These are phyloP conservation scores for Pardalotus punctatus DNA, from an alignment of 2,113 vertebrate genomes.

Conservation along the genomic window DNA sequence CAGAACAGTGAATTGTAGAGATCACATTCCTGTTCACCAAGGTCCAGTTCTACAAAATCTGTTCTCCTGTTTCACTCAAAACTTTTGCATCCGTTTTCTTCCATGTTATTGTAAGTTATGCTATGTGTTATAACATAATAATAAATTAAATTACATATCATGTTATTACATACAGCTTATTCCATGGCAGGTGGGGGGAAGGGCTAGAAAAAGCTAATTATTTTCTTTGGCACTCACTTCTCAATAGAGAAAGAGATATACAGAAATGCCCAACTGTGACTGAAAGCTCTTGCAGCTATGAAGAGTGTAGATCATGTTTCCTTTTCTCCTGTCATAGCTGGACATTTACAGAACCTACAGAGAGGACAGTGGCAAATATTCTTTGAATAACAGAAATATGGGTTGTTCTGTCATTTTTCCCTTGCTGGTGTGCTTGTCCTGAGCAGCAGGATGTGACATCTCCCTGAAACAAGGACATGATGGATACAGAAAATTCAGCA, in stretches of 20 bases:
- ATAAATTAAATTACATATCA: neutral
- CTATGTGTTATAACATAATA: neutral
- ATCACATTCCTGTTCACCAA: neutral
- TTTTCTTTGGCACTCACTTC: neutral
- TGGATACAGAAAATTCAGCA: neutral
- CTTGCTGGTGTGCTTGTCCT: neutral
- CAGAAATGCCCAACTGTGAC: neutral
- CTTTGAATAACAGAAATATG: neutral
- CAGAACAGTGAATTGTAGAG: neutral
- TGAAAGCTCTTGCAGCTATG: neutral
- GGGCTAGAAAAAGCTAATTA: neutral
- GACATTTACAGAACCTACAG: neutral
- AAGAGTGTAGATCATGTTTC: neutral
- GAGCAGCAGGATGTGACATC: neutral
- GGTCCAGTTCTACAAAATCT: neutral
- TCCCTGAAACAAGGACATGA: neutral
- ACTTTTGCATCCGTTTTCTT: neutral
- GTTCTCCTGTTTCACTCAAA: neutral
- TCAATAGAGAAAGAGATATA: neutral
- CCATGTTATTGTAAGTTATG: neutral
- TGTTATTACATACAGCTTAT: neutral
- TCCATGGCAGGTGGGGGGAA: accelerated
- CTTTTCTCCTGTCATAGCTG: neutral
- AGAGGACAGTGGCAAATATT: neutral
- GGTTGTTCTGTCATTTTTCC: neutral